A percentile compares a stretch with the other conserved stretches of the same genome.
Conservation (phyloP, 2,797 vertebrate species). For the Monodelphis domestica region DNA sequence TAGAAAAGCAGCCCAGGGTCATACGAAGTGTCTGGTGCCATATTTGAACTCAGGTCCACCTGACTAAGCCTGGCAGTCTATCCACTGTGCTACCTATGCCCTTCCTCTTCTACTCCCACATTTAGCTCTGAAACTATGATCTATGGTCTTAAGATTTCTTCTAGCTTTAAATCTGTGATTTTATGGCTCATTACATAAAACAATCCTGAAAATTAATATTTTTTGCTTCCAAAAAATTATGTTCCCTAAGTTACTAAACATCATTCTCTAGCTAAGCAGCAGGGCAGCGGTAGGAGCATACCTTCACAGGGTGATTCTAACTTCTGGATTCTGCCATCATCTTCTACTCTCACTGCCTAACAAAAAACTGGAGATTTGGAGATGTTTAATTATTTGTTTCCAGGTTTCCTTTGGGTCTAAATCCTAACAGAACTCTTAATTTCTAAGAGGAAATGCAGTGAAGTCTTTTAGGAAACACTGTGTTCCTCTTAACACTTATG, state of each 20-base stretch:
- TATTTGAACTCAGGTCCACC: no score
- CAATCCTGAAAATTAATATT: background rate
- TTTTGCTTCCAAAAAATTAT: background rate
- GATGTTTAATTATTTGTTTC: background rate
- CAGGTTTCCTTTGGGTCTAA: background rate
- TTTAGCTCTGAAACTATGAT: background rate
- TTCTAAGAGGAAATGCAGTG: constrained; percentile 37
- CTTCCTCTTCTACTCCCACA: no score
- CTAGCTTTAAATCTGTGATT: background rate
- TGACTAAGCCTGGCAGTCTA: no score
- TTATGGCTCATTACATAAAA: background rate
- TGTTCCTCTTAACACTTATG: background rate
- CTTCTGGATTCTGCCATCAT: background rate
- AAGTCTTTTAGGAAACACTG: background rate
- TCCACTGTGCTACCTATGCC: no score
- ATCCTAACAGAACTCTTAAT: background rate
- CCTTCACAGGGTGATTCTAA: background rate
- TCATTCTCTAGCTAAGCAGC: background rate
- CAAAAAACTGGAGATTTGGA: background rate
- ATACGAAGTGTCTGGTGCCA: no score
- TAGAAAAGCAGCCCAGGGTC: no score
- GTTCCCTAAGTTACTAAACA: background rate
- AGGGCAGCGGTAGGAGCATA: background rate
- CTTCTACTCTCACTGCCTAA: background rate
- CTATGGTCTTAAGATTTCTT: background rate